phyloP scores from a whole-genome alignment of 2,113 vertebrate genomes.

The Mus musculus region GRCm39 chr2:99876501-99877000 shows the following conservation, averaged over 20 bases:
- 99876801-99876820: not conserved
- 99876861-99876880: not conserved
- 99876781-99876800: not conserved
- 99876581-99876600: not conserved
- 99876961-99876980: not conserved
- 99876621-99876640: not conserved
- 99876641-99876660: not conserved
- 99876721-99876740: not conserved
- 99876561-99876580: not conserved
- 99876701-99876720: not conserved
- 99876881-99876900: too few relatives aligned
- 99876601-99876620: not conserved
- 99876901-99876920: not conserved
- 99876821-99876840: not conserved
- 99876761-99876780: not conserved
- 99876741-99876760: accelerated
- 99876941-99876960: not conserved
- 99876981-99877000: too few relatives aligned
- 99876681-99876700: not conserved
- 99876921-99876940: not conserved
- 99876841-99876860: not conserved
- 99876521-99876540: not conserved
- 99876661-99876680: not conserved
- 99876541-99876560: not conserved
- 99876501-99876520: not conserved